phyloP scores from a whole-genome alignment of 2,113 vertebrate species.

The Alectura lathami region DNA sequence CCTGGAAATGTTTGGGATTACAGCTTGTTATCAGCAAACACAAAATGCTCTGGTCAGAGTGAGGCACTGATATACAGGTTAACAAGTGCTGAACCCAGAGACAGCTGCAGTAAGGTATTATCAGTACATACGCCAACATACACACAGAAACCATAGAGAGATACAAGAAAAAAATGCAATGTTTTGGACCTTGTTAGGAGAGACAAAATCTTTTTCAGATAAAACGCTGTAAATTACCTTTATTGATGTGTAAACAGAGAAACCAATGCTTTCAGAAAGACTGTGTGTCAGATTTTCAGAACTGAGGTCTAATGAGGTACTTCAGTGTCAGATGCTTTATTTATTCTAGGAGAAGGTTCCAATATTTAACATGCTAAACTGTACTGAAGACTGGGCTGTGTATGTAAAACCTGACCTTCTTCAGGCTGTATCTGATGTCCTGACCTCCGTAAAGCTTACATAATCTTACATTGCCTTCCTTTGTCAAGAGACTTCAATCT shows the following conservation, averaged over 20 bases:
- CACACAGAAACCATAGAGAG: fast-evolving
- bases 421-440: not conserved
- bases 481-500: not conserved
- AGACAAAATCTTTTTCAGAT: not conserved
- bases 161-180: not conserved
- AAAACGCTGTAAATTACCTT: not conserved
- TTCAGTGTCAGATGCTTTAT: not conserved
- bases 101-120: no score
- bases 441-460: not conserved
- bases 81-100: not conserved
- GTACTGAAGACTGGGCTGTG: not conserved
- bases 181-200: not conserved
- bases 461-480: not conserved
- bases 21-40: not conserved
- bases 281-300: not conserved
- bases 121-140: fast-evolving
- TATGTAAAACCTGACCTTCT: not conserved
- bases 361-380: not conserved
- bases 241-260: not conserved
- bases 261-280: not conserved
- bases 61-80: fast-evolving
- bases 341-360: not conserved
- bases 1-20: not conserved
- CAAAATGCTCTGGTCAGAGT: not conserved
- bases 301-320: not conserved